phyloP scores from a whole-genome alignment of 37 sponge, comb jelly and placozoan genomes.

The Agelas oroides region DNA sequence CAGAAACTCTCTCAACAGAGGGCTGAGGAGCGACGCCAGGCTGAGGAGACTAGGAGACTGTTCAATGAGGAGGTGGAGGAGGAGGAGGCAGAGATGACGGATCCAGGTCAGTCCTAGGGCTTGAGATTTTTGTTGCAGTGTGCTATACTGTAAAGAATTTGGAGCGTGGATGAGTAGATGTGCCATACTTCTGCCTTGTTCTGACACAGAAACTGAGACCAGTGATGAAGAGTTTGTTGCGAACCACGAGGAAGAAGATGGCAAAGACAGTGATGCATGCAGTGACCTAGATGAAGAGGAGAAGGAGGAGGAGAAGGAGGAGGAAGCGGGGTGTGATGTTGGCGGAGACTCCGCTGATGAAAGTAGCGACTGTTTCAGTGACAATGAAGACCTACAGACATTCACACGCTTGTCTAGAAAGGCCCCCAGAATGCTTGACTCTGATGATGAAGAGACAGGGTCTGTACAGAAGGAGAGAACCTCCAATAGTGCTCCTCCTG shows the following conservation, averaged over 20 bases:
- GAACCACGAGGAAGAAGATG: slow-evolving; percentile 16
- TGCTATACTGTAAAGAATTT: background rate
- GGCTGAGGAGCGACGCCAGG: slow-evolving; percentile 52
- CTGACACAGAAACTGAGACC: slow-evolving; percentile 5
- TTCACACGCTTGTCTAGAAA: background rate
- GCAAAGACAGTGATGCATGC: slow-evolving; percentile 35
- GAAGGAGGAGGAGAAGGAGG: background rate
- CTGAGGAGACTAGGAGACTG: slow-evolving; percentile 43
- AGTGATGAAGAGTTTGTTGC: slow-evolving; percentile 41
- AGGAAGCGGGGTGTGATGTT: background rate
- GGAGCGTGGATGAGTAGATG: no score
- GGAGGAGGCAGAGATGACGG: slow-evolving; percentile 56
- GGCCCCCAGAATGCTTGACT: slow-evolving; percentile 19
- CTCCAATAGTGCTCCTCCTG: background rate
- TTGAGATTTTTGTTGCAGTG: background rate
- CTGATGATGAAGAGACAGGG: slow-evolving; percentile 43
- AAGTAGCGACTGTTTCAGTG: background rate
- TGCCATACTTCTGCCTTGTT: no score
- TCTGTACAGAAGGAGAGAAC: background rate
- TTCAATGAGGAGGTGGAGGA: slow-evolving; percentile 50
- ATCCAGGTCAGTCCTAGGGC: no score
- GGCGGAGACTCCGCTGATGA: background rate
- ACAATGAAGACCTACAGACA: background rate
- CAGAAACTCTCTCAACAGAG: slow-evolving; percentile 47
- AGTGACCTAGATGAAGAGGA: slow-evolving; percentile 59